phyloP scores from a whole-genome alignment of 2,888 invertebrate genomes.

The Campopleginae sp. region DNA sequence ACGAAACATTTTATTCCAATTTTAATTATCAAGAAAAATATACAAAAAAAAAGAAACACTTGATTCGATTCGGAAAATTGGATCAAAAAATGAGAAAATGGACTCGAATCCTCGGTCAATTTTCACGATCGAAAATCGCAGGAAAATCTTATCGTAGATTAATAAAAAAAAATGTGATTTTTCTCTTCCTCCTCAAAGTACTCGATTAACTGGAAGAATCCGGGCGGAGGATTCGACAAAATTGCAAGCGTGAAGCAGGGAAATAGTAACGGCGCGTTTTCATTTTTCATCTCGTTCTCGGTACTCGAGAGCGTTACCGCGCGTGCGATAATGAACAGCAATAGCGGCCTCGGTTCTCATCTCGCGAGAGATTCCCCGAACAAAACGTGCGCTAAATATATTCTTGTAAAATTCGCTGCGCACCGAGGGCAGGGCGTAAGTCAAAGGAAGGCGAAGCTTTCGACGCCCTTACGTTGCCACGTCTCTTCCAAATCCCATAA shows the following conservation, averaged over 20 bases:
- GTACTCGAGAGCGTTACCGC: constrained; percentile 21
- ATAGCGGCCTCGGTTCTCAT: constrained; percentile 62
- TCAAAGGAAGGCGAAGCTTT: background rate
- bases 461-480: constrained; percentile 68
- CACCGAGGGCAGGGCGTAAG: background rate
- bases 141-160: background rate
- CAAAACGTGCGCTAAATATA: background rate
- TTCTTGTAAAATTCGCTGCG: no score
- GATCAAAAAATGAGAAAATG: background rate
- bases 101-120: background rate
- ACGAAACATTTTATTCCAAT: no score
- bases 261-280: constrained; percentile 8
- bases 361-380: constrained; percentile 25
- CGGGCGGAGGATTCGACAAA: background rate
- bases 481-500: background rate
- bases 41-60: no score
- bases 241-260: background rate
- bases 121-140: background rate
- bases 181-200: background rate
- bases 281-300: constrained; percentile 4
- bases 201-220: background rate
- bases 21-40: no score
- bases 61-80: background rate
- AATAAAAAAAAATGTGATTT: background rate
- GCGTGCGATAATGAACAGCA: constrained; percentile 71